Conservation (phyloP, 2,113 vertebrate species). For the Cepphus grylle region DNA sequence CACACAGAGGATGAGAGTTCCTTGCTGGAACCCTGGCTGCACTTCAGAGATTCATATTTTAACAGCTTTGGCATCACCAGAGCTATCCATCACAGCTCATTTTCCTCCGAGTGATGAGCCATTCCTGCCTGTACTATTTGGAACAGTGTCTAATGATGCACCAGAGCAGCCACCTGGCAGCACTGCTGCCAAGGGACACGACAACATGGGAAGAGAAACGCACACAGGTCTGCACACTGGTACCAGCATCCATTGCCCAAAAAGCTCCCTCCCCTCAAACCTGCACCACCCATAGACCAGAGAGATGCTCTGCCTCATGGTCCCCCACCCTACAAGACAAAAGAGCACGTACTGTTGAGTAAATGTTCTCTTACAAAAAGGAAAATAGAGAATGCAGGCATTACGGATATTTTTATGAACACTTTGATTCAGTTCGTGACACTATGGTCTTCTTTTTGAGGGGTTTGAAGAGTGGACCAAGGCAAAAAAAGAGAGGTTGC, state of each 20-base stretch:
- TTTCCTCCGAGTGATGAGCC: constrained; percentile 81
- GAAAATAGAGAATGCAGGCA: not conserved
- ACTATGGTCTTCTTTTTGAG: not conserved
- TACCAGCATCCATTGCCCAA: not conserved
- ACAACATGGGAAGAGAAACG: fast-evolving
- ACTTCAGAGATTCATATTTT: constrained; percentile 82
- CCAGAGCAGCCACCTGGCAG: constrained; percentile 67
- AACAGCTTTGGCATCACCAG: constrained; percentile 70
- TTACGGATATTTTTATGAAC: not conserved
- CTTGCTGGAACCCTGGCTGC: not conserved
- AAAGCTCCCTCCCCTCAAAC: not conserved
- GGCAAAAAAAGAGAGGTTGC: not conserved
- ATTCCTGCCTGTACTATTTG: constrained; percentile 82
- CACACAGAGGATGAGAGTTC: not conserved
- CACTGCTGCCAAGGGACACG: constrained; percentile 64
- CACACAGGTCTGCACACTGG: not conserved
- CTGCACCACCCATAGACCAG: not conserved
- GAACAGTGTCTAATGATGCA: constrained; percentile 86
- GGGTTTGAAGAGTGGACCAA: not conserved
- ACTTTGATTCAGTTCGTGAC: not conserved
- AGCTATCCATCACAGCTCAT: constrained; percentile 89
- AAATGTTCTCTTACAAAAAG: not conserved
- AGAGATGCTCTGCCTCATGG: not conserved
- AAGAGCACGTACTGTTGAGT: not conserved
- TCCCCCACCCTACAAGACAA: fast-evolving